Conservation (phyloP, 2,797 vertebrate genomes). For the Dryobates pubescens region DNA sequence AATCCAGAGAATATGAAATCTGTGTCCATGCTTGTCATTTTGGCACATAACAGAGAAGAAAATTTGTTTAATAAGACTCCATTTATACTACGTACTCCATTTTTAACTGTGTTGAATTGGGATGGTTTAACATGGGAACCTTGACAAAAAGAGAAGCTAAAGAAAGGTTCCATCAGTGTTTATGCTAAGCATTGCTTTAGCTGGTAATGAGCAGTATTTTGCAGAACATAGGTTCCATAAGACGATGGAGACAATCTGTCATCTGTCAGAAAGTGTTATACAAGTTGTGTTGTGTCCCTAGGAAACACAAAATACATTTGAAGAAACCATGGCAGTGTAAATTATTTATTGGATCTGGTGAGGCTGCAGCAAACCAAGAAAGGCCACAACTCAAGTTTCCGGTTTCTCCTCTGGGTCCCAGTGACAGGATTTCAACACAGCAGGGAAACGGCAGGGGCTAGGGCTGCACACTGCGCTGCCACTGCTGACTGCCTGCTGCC, state of each 20-base stretch:
- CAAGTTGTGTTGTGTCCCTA: not conserved
- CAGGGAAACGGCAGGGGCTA: too few relatives aligned
- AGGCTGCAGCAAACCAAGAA: too few relatives aligned
- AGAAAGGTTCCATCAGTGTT: not conserved
- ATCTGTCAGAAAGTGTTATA: slow-evolving; percentile 18
- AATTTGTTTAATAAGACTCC: not conserved
- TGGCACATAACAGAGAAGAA: not conserved
- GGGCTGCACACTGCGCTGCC: too few relatives aligned
- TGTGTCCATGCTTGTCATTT: not conserved
- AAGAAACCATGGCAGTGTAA: not conserved
- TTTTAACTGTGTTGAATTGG: not conserved
- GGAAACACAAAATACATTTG: not conserved
- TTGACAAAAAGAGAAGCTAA: not conserved
- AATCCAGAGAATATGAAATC: not conserved
- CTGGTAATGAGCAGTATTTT: not conserved
- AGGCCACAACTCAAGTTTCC: too few relatives aligned
- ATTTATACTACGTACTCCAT: not conserved
- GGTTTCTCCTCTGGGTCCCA: too few relatives aligned
- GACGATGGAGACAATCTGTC: not conserved
- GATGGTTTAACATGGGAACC: not conserved
- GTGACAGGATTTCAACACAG: too few relatives aligned
- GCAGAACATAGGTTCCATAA: not conserved
- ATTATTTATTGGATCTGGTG: not conserved
- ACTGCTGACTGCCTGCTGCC: too few relatives aligned
- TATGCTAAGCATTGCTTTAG: not conserved